Evolutionary conservation across 2,113 vertebrate species (phyloP), one percentile per base, ranked within the genome.

Genomic region (Pseudonaja textilis): DNA sequence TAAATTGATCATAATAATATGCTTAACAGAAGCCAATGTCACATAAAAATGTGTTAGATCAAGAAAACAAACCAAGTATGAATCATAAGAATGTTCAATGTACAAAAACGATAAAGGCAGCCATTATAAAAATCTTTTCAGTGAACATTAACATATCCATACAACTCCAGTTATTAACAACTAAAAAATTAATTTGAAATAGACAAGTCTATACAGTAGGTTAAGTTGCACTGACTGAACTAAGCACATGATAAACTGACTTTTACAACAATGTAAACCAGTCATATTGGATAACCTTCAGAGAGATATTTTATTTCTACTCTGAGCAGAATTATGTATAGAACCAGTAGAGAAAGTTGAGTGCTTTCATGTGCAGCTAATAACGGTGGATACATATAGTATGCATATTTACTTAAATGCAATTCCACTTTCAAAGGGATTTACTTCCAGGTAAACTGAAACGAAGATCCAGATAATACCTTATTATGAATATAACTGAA

Each of bases 31-130:
- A 61, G n/a, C 61, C n/a, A 56, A 55, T 47, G 59, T 89, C n/a
- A 93, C 45, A 90, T 86, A 87, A 56, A 85, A 89, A 56, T 42
- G 22, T 86, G 11, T 47, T 29, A 86, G 56, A 87, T 26, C 55
- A 61, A 34, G 5, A 90, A 87, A 90, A 93, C 56, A 93, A 86
- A 92, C 92, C 92, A 96, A 95, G 94, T 97, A 91, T 90, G 95
- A 39, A 57, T 50, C 56, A 56, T 39, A 92, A 96, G 96, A 97
- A 96, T 87, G 96, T 94, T 95, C 95, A 95, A 95, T 96, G 95
- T 96, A 97, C 96, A 95, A 96, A 96, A 95, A n/a, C 95, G 94
- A 93, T 96, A 97, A 98, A 97, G 93, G 95, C 94, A 97, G 91
- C 85, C 96, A 94, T 95, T 95, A 96, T 95, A 95, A 97, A 94